Evolutionary conservation across 92 coral and sea anemone genomes (phyloP).

Genomic region (Pocillopora grandis): DNA sequence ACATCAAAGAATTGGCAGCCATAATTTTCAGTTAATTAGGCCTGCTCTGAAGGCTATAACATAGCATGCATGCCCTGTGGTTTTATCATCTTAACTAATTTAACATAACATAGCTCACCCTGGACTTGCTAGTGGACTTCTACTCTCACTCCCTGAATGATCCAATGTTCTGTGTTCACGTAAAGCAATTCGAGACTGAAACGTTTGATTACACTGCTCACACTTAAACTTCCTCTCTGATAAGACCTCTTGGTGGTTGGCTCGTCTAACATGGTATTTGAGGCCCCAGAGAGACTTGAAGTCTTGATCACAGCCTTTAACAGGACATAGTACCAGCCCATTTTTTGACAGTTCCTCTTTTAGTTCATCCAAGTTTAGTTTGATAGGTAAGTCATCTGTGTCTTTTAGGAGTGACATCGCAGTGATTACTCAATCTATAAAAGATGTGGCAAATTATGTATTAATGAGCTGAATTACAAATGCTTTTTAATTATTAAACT

Average conservation of each 20-base stretch:
- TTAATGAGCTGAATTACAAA: no score
- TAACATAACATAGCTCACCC: neutral
- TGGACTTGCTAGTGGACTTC: slow-evolving; percentile 12
- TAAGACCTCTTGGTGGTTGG: slow-evolving; percentile 28
- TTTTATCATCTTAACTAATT: no score
- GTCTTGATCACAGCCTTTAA: slow-evolving; percentile 54
- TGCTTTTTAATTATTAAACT: no score
- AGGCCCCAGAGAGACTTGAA: slow-evolving; percentile 86
- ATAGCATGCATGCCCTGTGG: no score
- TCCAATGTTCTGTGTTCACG: slow-evolving; percentile 47
- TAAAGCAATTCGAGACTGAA: slow-evolving; percentile 52
- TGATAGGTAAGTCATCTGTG: slow-evolving; percentile 7
- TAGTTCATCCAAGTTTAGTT: slow-evolving; percentile 52
- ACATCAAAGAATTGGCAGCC: no score
- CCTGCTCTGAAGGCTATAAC: no score
- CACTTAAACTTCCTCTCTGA: slow-evolving; percentile 60
- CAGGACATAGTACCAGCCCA: slow-evolving; percentile 67
- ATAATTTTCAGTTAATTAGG: no score
- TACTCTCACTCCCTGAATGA: slow-evolving; percentile 26
- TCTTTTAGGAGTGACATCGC: slow-evolving; percentile 12
- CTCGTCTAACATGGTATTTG: slow-evolving; percentile 67
- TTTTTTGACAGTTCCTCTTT: slow-evolving; percentile 50
- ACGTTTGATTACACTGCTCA: slow-evolving; percentile 51
- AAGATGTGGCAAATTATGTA: neutral
- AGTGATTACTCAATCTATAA: neutral